A percentile compares a stretch with the other conserved stretches of the same genome.
These are phyloP conservation scores for Rhipidura dahli DNA, from an alignment of 2,113 vertebrate species.

Conservation along the genomic window DNA sequence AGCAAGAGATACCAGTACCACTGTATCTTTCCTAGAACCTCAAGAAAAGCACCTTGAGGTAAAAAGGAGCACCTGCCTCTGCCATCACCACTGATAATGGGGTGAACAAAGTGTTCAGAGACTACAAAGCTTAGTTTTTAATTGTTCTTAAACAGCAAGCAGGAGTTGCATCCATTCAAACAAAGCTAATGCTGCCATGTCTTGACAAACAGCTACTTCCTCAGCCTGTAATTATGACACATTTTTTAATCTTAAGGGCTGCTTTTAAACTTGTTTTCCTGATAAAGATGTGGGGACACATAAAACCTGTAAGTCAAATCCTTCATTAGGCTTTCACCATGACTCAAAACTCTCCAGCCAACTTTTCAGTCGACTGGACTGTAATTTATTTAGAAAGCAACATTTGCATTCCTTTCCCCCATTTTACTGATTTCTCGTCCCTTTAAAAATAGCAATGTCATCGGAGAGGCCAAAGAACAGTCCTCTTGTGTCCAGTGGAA, in stretches of 20 bases:
- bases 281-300: background rate
- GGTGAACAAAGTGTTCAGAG: background rate
- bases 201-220: background rate
- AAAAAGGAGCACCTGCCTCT: background rate
- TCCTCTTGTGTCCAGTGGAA: background rate
- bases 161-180: background rate
- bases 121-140: background rate
- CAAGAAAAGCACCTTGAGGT: background rate
- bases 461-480: background rate
- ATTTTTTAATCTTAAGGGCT: background rate
- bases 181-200: background rate
- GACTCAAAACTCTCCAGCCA: background rate
- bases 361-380: background rate
- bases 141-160: background rate
- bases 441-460: conserved; percentile 14
- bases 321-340: background rate
- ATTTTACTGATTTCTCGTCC: background rate
- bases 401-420: background rate
- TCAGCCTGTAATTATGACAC: background rate
- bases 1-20: background rate
- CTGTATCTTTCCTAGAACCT: background rate
- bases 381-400: background rate
- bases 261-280: background rate
- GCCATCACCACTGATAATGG: background rate
- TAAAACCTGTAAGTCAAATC: background rate